These are phyloP conservation scores for Leuciscus idus DNA, from an alignment of 2,113 vertebrate genomes.

Conservation along the genomic window DNA sequence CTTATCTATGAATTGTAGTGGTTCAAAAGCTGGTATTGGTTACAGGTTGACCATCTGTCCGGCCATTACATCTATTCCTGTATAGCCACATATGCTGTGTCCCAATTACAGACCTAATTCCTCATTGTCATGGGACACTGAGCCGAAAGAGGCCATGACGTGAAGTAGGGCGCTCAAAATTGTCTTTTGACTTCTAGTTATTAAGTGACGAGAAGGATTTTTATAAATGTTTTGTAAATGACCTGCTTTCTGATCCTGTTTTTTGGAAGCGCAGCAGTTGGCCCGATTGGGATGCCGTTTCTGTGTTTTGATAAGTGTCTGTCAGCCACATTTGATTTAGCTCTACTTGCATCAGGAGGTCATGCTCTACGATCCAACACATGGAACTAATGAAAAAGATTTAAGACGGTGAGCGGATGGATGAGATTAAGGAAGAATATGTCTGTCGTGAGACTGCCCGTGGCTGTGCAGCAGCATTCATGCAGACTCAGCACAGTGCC, in stretches of 20 bases:
- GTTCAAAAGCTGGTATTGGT: constrained; percentile 18
- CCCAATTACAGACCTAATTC: constrained; percentile 67
- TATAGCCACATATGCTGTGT: constrained; percentile 44
- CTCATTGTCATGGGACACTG: constrained; percentile 39
- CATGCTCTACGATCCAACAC: constrained; percentile 26
- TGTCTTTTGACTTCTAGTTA: constrained; percentile 16
- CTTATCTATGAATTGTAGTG: not conserved
- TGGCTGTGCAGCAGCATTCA: constrained; percentile 55
- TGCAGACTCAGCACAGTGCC: constrained; percentile 67
- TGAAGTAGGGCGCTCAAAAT: constrained; percentile 35
- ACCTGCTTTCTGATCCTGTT: constrained; percentile 21
- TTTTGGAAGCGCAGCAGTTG: not conserved
- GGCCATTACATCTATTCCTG: constrained; percentile 25
- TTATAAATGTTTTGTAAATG: not conserved
- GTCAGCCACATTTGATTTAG: constrained; percentile 54
- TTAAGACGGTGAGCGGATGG: constrained; percentile 17
- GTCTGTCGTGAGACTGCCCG: constrained; percentile 15
- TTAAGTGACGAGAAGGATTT: not conserved
- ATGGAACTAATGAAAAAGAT: constrained; percentile 26
- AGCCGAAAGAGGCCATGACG: constrained; percentile 20
- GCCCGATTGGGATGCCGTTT: constrained; percentile 25
- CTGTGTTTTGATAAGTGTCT: constrained; percentile 44
- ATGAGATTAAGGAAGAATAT: constrained; percentile 21
- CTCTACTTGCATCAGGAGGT: constrained; percentile 42
- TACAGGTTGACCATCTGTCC: constrained; percentile 28